Evolutionary conservation across 2,797 vertebrate species (phyloP).

Genomic region (Anabacerthia variegaticeps): DNA sequence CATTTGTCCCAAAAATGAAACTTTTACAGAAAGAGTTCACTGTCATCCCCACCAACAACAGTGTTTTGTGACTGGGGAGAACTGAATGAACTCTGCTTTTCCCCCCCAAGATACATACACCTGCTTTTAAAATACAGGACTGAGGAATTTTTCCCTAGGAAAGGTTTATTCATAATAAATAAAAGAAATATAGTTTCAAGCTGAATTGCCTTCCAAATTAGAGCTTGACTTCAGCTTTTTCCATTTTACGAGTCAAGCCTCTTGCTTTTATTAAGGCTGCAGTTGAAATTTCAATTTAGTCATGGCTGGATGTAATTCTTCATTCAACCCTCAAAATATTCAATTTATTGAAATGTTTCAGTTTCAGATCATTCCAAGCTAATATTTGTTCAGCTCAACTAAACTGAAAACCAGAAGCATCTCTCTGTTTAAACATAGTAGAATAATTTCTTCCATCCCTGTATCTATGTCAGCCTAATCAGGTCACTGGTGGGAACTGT

Average conservation of each 20-base stretch:
- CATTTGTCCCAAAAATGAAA: neutral
- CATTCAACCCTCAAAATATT: neutral
- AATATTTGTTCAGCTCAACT: conserved; percentile 35
- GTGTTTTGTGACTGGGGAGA: neutral
- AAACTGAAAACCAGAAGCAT: conserved; percentile 2
- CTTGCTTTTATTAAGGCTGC: neutral
- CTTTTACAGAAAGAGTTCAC: neutral
- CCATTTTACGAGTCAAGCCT: neutral
- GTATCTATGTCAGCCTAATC: conserved; percentile 57
- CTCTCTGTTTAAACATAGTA: neutral
- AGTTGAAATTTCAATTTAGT: conserved; percentile 40
- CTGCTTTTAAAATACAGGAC: neutral
- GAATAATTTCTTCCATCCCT: conserved; percentile 13
- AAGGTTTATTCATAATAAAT: conserved; percentile 7
- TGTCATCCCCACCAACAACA: neutral
- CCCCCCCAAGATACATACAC: neutral
- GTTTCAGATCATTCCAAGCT: neutral
- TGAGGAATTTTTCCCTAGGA: neutral
- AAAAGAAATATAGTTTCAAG: conserved; percentile 8
- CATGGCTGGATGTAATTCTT: neutral
- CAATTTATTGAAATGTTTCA: neutral
- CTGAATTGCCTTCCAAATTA: conserved; percentile 4
- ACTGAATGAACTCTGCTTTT: neutral
- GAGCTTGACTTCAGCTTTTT: neutral
- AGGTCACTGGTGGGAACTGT: conserved; percentile 34